phyloP scores from a whole-genome alignment of 2,888 invertebrate genomes.

The Dusona sp. region DNA sequence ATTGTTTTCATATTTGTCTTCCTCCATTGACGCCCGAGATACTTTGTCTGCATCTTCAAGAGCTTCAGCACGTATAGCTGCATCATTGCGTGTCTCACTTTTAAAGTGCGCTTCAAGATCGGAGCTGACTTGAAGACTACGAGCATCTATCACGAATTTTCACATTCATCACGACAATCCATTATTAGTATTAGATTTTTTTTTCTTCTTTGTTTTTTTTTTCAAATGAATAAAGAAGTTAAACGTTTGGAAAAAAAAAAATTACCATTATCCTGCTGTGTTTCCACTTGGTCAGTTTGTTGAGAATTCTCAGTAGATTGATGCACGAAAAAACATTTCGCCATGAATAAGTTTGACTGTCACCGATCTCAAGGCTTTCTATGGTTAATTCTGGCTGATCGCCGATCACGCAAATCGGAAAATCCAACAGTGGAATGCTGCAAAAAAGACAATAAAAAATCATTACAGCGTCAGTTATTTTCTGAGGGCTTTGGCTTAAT shows the following conservation, averaged over 20 bases:
- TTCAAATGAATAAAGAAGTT: background rate
- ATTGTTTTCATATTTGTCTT: slow-evolving; percentile 99
- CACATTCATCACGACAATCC: background rate
- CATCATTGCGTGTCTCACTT: slow-evolving; percentile 98
- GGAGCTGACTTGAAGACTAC: slow-evolving; percentile 99
- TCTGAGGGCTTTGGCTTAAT: background rate
- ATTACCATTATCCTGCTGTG: slow-evolving; percentile 97
- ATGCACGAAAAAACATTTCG: slow-evolving; percentile 99
- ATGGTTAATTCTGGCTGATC: slow-evolving; percentile 97
- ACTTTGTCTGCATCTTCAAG: slow-evolving; percentile 99
- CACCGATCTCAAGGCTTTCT: slow-evolving; percentile 95
- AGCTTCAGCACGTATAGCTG: slow-evolving; percentile 99
- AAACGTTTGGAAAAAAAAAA: background rate
- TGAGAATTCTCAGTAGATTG: slow-evolving; percentile 97
- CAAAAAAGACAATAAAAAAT: slow-evolving; percentile 64
- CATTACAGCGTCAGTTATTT: background rate
- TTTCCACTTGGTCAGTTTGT: slow-evolving; percentile 99
- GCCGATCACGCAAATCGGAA: slow-evolving; percentile 97
- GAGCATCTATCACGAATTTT: slow-evolving; percentile 89
- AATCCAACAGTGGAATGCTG: slow-evolving; percentile 96
- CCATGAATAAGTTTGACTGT: slow-evolving; percentile 96
- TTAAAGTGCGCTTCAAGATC: slow-evolving; percentile 97
- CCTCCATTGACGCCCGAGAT: slow-evolving; percentile 99
- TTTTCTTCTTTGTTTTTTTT: too few species aligned
- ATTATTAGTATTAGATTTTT: background rate